Evolutionary conservation across 1,140 invertebrate genomes (phyloP), one percentile per base, ranked within the genome.

Genomic region (Drosophila ironensis): DNA sequence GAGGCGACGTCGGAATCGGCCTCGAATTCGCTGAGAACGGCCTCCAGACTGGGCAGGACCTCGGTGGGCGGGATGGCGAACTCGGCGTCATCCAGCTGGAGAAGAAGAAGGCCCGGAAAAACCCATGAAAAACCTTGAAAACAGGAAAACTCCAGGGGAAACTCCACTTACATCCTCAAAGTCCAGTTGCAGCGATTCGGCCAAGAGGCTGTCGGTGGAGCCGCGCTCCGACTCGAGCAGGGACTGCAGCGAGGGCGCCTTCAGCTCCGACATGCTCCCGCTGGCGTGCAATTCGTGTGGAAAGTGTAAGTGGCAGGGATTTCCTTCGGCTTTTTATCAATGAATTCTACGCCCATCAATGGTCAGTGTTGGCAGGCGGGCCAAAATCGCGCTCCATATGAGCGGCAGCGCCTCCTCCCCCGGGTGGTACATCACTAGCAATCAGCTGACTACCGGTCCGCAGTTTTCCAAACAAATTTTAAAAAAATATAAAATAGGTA

Each of bases 21-120:
- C 87, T 94, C 94, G 70, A 93, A 92, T 76, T 96, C 95, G 90
- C 95, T 96, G 25, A 97, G 90, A 77, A 97, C 96, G 81, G 95
- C 96, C 89, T 97, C 96, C 68, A 97, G 91, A 0, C 96, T 95
- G n/a, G 95, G 96, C 61, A 95, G 91, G 80, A 93, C 92, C 46
- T 93, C 94, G 45, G 96, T 92, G 30, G 93, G 92, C 42, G 96
- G 96, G 82, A 97, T 94, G 66, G 95, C 94, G 91, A 95, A 97
- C 90, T 97, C 96, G 17, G 92, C 92, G 91, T 96, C 95, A 91
- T 97, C 95, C 60, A 96, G 90, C 94, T 92, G 59, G 8, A 11
- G 0, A n/a, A 20, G 42, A n/a, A n/a, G n/a, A n/a, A n/a, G n/a
- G n/a, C n/a, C n/a, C n/a, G n/a, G n/a, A n/a, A n/a, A n/a, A n/a